Base-by-base conservation (phyloP, 2,113 vertebrate genomes). In the Balaeniceps rex region DNA sequence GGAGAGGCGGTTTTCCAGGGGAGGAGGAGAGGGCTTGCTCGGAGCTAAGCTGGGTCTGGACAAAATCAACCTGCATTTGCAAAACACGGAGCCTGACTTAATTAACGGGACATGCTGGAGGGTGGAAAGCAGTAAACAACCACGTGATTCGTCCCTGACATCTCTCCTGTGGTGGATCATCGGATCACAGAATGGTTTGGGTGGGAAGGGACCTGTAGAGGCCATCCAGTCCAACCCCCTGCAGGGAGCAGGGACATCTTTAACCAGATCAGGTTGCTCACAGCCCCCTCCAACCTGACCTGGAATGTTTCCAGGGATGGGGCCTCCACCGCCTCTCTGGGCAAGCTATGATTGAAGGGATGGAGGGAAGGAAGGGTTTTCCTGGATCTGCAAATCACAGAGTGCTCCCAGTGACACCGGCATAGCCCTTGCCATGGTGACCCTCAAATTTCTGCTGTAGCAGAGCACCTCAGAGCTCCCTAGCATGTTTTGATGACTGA, bases 181-280 rank as follows among this genome's bases (percentile, higher is more conserved):
- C 0, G 4, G 19, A 21, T 31, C 15, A 8, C 4, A 28, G 31
- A 3, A 3, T 0, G 8, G 28, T 52, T 44, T 52, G 79, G 23
- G 38, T 31, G 3, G 46, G 70, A n/a, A 55, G 24, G 29, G 63
- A 46, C 28, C 29, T 12, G 4, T 3, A 15, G 19, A 38, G 42
- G 1, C 2, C 77, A 66, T 0, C 26, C 1, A 14, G 9, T 22
- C 11, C 58, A 17, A 14, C 5, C 26, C 38, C 52, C 47, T 47
- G 61, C 60, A 3, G 1, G 1, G 8, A 2, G 38, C 54, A 69
- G 63, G 63, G 38, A 19, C 23, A 38, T 14, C 63, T 54, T 2
- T 80, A 19, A 1, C 46, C 0, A 14, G 7, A 55, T 0, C 49
- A 28, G n/a, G 40, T 9, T 28, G n/a, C n/a, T 57, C 65, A 42